Evolutionary conservation across 2,888 invertebrate species (phyloP).

Genomic region (Scaptomyza cyrtandrae): DNA sequence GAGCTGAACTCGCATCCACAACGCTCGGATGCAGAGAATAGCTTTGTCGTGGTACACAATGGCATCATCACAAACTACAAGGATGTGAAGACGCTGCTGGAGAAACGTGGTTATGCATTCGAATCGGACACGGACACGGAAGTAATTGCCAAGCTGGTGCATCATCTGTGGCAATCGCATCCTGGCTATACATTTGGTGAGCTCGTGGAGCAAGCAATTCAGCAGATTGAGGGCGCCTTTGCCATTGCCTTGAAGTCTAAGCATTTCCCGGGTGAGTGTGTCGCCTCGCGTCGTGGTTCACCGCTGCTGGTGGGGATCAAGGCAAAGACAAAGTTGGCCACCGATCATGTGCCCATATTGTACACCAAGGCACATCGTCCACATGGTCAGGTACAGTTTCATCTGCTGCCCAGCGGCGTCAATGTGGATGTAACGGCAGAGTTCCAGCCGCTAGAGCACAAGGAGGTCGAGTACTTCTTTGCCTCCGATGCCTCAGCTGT

Average conservation of each 20-base stretch:
- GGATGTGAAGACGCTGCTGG: constrained; percentile 94
- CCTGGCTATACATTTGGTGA: constrained; percentile 96
- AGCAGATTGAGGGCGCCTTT: constrained; percentile 99
- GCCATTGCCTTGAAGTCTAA: constrained; percentile 98
- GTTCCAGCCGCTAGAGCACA: constrained; percentile 95
- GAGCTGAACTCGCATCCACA: constrained; percentile 98
- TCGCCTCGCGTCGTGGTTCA: constrained; percentile 97
- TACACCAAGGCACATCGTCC: constrained; percentile 89
- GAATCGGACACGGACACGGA: constrained; percentile 99
- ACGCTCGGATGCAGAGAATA: constrained; percentile 92
- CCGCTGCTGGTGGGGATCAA: constrained; percentile 99
- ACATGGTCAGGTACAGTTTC: constrained; percentile 88
- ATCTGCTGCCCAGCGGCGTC: constrained; percentile 44
- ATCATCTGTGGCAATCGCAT: constrained; percentile 95
- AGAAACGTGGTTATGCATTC: constrained; percentile 94
- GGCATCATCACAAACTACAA: constrained; percentile 99
- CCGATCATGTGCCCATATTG: constrained; percentile 98
- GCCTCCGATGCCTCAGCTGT: constrained; percentile 99
- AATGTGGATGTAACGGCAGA: constrained; percentile 92
- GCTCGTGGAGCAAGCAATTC: constrained; percentile 96
- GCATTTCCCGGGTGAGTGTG: constrained; percentile 97
- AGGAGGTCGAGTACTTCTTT: constrained; percentile 99
- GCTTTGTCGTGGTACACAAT: constrained; percentile 96
- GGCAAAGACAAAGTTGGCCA: constrained; percentile 95
- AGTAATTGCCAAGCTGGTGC: constrained; percentile 97